phyloP scores from a whole-genome alignment of 2,113 vertebrate genomes.

The Budorcas taxicolor region DNA sequence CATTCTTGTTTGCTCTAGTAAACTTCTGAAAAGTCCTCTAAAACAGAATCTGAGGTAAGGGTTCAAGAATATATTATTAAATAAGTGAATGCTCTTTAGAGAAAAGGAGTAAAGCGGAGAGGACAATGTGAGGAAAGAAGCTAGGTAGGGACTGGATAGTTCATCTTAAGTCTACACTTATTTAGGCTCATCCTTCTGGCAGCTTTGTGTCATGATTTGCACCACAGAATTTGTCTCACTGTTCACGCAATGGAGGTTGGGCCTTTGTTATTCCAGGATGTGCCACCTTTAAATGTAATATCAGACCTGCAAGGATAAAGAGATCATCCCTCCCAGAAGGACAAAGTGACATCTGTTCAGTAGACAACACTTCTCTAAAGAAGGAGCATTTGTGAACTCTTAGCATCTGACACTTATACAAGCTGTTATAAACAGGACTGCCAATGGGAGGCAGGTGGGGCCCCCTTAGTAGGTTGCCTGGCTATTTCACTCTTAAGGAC shows the following conservation, averaged over 20 bases:
- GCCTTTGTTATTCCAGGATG: neutral
- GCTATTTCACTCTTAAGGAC: neutral
- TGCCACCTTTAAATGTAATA: neutral
- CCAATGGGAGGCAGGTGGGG: neutral
- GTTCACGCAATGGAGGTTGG: neutral
- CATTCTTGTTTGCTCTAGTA: neutral
- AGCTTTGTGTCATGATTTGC: neutral
- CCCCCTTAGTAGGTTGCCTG: neutral
- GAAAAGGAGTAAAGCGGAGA: neutral
- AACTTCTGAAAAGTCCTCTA: neutral
- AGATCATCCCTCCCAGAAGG: neutral
- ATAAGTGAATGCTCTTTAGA: neutral
- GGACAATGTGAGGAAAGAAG: neutral
- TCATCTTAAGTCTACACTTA: neutral
- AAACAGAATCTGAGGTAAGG: neutral
- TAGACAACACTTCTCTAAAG: neutral
- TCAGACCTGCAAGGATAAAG: rapidly evolving
- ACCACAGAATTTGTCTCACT: neutral
- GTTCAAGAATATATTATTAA: neutral
- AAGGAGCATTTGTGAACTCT: neutral
- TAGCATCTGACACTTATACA: neutral
- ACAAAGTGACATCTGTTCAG: neutral
- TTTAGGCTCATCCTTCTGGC: neutral
- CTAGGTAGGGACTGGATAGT: neutral
- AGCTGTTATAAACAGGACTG: neutral